Base-by-base conservation (phyloP, 2,797 vertebrate genomes). In the Fundulus diaphanus region DNA sequence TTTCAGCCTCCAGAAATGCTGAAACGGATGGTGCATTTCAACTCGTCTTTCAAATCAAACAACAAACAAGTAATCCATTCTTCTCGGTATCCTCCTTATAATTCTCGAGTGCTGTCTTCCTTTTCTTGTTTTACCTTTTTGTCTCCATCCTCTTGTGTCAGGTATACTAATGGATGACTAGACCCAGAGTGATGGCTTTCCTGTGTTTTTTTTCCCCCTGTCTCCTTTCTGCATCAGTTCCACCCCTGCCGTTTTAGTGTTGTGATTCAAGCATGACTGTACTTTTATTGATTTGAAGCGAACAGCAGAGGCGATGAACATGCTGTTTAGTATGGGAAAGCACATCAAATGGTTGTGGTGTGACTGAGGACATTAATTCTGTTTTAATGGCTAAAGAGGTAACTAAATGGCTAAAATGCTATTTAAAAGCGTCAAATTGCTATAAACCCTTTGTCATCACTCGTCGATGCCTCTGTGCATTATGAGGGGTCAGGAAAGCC, bases 21-120 rank as follows among this genome's bases (percentile, higher is more conserved):
- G 90, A 99, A 99, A 94, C 94, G 97, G 93, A 99, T 99, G 98
- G 98, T 99, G 92, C 96, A 98, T 88, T 99, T 97, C 95, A 98
- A 99, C 96, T 95, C 96, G 4, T 96, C 98, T 33, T 98, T 99
- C 95, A 97, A 96, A 95, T 94, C 95, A 87, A 95, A 89, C 87
- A 75, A 88, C 93, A 96, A 96, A 93, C 96, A 98, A 97, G 98
- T 99, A 99, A 97, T 94, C 87, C 76, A 74, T n/a, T 65, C 18
- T 46, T 70, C 57, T 51, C 7, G 4, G 33, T 37, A 20, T 29
- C 56, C 78, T 18, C 46, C 74, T 18, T 51, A 3, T 42, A 63
- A 24, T 48, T 57, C 51, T 24, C 29, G 52, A 86, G 76, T 88
- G 87, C 56, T 73, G 65, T 70, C 46, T 74, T 5, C n/a, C 37